Conservation (phyloP, 2,797 vertebrate species). For the Leontopithecus rosalia region DNA sequence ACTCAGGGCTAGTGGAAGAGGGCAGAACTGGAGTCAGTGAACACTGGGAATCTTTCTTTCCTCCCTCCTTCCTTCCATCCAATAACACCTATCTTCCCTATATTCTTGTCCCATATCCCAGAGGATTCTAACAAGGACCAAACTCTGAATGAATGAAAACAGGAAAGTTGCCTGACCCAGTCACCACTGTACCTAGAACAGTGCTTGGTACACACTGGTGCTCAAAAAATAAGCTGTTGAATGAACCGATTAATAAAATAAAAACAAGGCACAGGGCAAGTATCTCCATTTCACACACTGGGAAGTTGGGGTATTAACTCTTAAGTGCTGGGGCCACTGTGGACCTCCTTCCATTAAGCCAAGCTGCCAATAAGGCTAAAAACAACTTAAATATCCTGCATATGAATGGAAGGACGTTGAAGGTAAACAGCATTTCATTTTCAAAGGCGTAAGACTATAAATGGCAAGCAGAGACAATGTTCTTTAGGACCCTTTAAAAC, state of each 20-base stretch:
- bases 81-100: neutral
- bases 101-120: neutral
- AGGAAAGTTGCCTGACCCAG: neutral
- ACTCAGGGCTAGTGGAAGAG: neutral
- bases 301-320: neutral
- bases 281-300: neutral
- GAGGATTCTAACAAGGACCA: neutral
- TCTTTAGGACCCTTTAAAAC: neutral
- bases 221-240: neutral
- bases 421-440: neutral
- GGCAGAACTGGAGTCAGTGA: neutral
- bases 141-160: neutral
- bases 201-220: neutral
- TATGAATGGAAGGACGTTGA: neutral
- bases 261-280: neutral
- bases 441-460: conserved; percentile 8
- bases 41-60: neutral
- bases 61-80: neutral
- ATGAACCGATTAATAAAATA: neutral
- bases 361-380: neutral
- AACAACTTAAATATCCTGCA: neutral
- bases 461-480: neutral
- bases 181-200: neutral
- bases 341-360: neutral
- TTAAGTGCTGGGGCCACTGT: neutral